Evolutionary conservation across 1,140 invertebrate genomes (phyloP), one percentile per base, ranked within the genome.

Genomic region (Trichogramma pretiosum): DNA sequence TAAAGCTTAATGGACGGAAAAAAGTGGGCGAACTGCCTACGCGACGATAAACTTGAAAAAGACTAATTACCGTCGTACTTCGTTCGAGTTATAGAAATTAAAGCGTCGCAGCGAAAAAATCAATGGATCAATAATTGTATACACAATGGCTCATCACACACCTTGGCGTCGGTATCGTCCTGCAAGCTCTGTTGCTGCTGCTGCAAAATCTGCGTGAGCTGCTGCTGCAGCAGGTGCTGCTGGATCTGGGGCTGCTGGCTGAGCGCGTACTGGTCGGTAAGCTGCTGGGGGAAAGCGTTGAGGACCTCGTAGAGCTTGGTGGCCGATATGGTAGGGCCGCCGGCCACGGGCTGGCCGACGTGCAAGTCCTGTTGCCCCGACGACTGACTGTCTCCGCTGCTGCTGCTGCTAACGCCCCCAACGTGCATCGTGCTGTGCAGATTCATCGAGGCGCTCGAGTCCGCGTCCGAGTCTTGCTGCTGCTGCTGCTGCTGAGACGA

Each of bases 291-390:
- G 39, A 71, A 68, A 14, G 67, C 70, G 47, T 75, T 74, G 7
- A 79, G 52, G 3, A 79, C 56, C 21, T 74, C 68, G 52, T 77
- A 77, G 2, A 81, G 55, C 49, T 82, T 76, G 17, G 72, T 69
- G 3, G 74, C 66, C 14, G 74, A 74, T 13, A 80, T 50, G 2
- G 72, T 58, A 17, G 66, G 58, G 0, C 54, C 60, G 0, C 54
- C 58, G 0, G 51, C 54, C 48, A 54, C 59, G 54, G 60, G 58
- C 46, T 58, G 58, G 5, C 58, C 64, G 1, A 64, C 55, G 32
- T 67, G 59, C 4, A 67, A 48, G 26, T 68, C 61, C 3, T 61
- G 55, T 10, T 54, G 45, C 23, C 54, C 30, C 0, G 49, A 33
- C 8, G 57, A 54, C 5, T 58, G 55, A 9, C 52, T 49, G 41